These are phyloP conservation scores for Oligia strigilis DNA, from an alignment of 2,888 invertebrate species.

Conservation along the genomic window DNA sequence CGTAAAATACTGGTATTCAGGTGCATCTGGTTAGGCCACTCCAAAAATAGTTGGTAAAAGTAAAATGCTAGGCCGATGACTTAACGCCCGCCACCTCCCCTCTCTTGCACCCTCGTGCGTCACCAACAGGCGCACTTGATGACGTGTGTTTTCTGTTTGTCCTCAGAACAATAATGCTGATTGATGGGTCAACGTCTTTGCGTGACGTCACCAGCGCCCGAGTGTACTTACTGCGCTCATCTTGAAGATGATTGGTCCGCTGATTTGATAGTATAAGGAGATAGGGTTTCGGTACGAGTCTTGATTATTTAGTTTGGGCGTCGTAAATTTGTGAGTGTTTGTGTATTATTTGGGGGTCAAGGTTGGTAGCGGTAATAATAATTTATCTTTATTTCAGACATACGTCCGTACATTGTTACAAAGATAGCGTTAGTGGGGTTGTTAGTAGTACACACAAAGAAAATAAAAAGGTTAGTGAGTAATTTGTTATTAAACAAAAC, in stretches of 20 bases:
- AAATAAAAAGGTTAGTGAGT: too few species aligned
- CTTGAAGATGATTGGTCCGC: constrained; percentile 42
- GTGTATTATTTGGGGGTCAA: constrained; percentile 24
- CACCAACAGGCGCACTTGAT: constrained; percentile 46
- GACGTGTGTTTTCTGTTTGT: constrained; percentile 63
- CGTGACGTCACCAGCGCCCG: constrained; percentile 56
- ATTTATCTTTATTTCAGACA: too few species aligned
- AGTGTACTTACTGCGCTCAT: constrained; percentile 22
- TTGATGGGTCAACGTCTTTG: constrained; percentile 56
- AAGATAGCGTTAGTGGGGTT: too few species aligned
- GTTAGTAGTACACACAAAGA: too few species aligned
- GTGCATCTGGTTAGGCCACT: background rate
- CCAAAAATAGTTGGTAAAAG: background rate
- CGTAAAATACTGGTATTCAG: background rate
- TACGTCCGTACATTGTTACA: too few species aligned
- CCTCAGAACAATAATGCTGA: constrained; percentile 57
- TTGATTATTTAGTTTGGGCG: constrained; percentile 38
- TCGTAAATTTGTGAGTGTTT: constrained; percentile 16
- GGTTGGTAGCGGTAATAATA: background rate
- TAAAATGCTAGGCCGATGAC: background rate
- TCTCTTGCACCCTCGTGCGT: constrained; percentile 36
- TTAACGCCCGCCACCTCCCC: constrained; percentile 22
- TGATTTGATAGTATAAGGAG: constrained; percentile 38
- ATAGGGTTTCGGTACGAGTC: constrained; percentile 20
- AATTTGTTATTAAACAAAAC: too few species aligned